Evolutionary conservation across 2,888 invertebrate genomes (phyloP).

Genomic region (Lepidochitona cinerea): DNA sequence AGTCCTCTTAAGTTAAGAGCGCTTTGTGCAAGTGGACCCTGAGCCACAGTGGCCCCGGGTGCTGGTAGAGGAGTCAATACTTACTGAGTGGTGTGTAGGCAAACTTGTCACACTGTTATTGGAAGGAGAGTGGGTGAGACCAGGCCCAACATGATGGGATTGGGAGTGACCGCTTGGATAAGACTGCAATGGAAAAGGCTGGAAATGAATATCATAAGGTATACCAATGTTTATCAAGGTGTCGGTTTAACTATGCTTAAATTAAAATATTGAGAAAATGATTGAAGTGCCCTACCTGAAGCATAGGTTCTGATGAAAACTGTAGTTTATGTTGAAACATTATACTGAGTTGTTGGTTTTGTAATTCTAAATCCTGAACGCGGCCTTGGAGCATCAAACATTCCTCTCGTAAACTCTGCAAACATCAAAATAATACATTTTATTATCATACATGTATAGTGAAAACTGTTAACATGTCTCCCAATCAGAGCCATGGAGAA

Average conservation of each 20-base stretch:
- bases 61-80: too few species aligned
- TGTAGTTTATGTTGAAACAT: conserved; percentile 67
- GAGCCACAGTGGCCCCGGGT: too few species aligned
- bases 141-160: not conserved
- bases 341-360: conserved; percentile 79
- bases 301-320: conserved; percentile 45
- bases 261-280: too few species aligned
- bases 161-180: not conserved
- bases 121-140: not conserved
- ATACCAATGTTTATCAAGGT: too few species aligned
- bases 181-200: too few species aligned
- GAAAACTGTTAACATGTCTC: too few species aligned
- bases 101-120: not conserved
- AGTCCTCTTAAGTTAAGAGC: too few species aligned
- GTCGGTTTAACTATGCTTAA: too few species aligned
- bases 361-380: conserved; percentile 84
- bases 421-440: not conserved
- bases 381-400: conserved; percentile 81
- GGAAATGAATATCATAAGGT: too few species aligned
- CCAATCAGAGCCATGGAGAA: too few species aligned
- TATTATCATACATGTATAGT: too few species aligned
- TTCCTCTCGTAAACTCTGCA: conserved; percentile 84
- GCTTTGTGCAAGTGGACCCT: too few species aligned
- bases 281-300: conserved; percentile 44
- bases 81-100: not conserved